A percentile compares a stretch with the other conserved stretches of the same genome.
Conservation (phyloP, 2,797 vertebrate genomes). For the Alfaro cultratus region DNA sequence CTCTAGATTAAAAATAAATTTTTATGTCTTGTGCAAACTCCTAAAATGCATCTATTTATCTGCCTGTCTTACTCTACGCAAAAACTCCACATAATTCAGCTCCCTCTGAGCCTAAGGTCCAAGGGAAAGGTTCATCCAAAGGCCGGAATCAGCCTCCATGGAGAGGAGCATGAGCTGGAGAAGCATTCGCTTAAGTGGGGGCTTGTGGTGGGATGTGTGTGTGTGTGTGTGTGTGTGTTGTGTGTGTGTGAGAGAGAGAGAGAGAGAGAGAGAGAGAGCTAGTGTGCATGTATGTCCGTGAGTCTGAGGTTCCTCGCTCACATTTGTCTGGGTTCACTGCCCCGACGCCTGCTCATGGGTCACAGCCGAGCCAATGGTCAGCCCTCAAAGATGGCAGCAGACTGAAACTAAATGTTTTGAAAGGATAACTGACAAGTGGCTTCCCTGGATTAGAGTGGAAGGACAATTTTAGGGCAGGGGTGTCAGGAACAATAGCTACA, state of each 20-base stretch:
- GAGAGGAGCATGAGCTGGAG: conserved; percentile 41
- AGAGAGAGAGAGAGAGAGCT: background rate
- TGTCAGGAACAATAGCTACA: background rate
- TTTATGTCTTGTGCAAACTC: background rate
- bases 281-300: background rate
- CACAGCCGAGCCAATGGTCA: conserved; percentile 40
- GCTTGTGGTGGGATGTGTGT: conserved; percentile 19
- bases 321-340: conserved; percentile 31
- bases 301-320: conserved; percentile 39
- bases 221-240: background rate
- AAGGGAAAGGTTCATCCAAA: conserved; percentile 81
- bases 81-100: conserved; percentile 67
- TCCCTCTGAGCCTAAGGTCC: conserved; percentile 70
- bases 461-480: background rate
- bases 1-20: background rate
- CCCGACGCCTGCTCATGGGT: conserved; percentile 44
- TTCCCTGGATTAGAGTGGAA: conserved; percentile 1
- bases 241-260: background rate
- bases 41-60: background rate
- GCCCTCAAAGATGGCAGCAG: conserved; percentile 25
- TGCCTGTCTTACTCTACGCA: background rate
- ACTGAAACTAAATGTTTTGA: conserved; percentile 30
- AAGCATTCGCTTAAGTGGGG: conserved; percentile 13
- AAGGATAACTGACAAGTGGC: conserved; percentile 8
- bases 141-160: conserved; percentile 80